Evolutionary conservation across 2,888 invertebrate genomes (phyloP).

Genomic region (Ganaspis brasiliensis): DNA sequence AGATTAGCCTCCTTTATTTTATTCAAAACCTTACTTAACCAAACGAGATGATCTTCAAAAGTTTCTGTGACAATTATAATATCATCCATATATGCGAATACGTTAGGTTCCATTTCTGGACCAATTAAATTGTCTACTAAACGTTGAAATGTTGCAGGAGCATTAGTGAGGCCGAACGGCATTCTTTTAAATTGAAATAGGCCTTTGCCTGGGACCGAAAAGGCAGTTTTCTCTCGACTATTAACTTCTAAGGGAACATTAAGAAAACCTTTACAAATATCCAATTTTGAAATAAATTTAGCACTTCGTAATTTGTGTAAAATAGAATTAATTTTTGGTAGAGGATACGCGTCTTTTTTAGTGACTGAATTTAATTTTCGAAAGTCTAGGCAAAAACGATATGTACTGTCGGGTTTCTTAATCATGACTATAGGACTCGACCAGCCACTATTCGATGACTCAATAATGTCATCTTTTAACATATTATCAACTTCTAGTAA

Average conservation of each 20-base stretch:
- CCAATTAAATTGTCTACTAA: constrained; percentile 60
- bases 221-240: constrained; percentile 67
- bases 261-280: constrained; percentile 67
- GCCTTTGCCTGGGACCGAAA: constrained; percentile 62
- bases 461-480: neutral
- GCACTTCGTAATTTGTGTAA: constrained; percentile 67
- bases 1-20: constrained; percentile 27
- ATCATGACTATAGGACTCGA: neutral
- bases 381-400: constrained; percentile 63
- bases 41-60: constrained; percentile 50
- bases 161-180: constrained; percentile 52
- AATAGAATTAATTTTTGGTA: constrained; percentile 67
- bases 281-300: constrained; percentile 67
- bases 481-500: constrained; percentile 13
- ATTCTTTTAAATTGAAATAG: neutral
- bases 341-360: constrained; percentile 67
- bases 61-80: constrained; percentile 53
- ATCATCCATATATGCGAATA: constrained; percentile 57
- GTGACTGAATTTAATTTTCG: constrained; percentile 69
- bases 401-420: neutral
- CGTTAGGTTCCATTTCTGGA: constrained; percentile 51
- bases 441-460: neutral
- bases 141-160: constrained; percentile 61
- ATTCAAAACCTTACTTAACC: constrained; percentile 44
- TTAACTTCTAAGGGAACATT: constrained; percentile 61